These are phyloP conservation scores for Nansenia antarctica DNA, from an alignment of 2,113 vertebrate species.

Conservation along the genomic window DNA sequence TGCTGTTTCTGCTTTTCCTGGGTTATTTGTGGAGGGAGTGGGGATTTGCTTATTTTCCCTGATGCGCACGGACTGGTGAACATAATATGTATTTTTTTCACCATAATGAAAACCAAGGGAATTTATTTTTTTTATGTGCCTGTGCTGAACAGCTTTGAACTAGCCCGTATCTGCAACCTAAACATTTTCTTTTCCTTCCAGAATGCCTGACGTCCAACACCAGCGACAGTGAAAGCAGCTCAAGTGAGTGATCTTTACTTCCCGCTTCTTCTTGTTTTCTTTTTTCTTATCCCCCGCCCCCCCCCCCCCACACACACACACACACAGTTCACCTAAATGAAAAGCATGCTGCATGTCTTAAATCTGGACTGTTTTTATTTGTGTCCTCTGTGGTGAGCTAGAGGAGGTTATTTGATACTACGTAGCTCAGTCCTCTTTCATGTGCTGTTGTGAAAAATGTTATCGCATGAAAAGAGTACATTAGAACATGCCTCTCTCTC, in stretches of 20 bases:
- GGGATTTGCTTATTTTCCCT: neutral
- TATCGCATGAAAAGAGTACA: conserved; percentile 6
- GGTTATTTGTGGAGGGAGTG: conserved; percentile 28
- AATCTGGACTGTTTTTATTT: neutral
- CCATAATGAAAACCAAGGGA: conserved; percentile 7
- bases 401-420: neutral
- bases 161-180: conserved; percentile 27
- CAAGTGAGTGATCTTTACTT: conserved; percentile 87
- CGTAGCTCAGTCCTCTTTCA: neutral
- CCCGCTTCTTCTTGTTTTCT: conserved; percentile 21
- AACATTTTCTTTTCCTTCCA: conserved; percentile 68
- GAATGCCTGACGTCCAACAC: conserved; percentile 99
- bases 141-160: neutral
- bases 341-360: conserved; percentile 9
- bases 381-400: neutral
- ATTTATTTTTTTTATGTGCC: conserved; percentile 21
- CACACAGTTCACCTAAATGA: conserved; percentile 34
- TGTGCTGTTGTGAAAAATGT: neutral
- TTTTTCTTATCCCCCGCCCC: too few relatives aligned
- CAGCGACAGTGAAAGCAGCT: conserved; percentile 99
- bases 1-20: conserved; percentile 21
- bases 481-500: neutral
- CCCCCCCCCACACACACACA: too few relatives aligned
- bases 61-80: conserved; percentile 29
- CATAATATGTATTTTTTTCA: conserved; percentile 30